These are phyloP conservation scores for Lingula anatina DNA, from an alignment of 2,888 invertebrate genomes.

Conservation along the genomic window DNA sequence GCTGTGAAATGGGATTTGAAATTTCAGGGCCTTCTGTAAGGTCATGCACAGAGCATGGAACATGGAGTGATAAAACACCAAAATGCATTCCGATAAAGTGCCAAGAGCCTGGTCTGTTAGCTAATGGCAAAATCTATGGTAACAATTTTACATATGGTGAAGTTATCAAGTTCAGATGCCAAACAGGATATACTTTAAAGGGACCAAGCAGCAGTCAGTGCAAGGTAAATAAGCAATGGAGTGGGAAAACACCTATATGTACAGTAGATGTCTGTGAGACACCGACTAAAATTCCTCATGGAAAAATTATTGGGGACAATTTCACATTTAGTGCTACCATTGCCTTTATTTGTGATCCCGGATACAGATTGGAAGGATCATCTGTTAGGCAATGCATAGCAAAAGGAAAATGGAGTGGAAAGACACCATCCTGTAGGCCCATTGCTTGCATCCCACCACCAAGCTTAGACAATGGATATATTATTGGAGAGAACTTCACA, in stretches of 20 bases:
- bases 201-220: not conserved
- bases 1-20: constrained; percentile 24
- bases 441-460: constrained; percentile 25
- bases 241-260: not conserved
- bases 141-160: not conserved
- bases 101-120: not conserved
- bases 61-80: constrained; percentile 15
- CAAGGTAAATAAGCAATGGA: not conserved
- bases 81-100: not conserved
- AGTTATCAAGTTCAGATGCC: not conserved
- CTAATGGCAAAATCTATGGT: not conserved
- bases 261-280: not conserved
- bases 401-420: not conserved
- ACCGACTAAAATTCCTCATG: not conserved
- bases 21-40: constrained; percentile 18
- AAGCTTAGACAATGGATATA: constrained; percentile 51
- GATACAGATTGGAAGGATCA: not conserved
- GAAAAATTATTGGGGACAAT: not conserved
- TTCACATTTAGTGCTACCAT: not conserved
- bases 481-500: constrained; percentile 33
- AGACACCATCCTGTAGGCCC: constrained; percentile 15
- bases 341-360: not conserved
- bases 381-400: not conserved
- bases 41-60: constrained; percentile 15
- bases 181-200: not conserved